Conservation (phyloP, 2,113 vertebrate genomes). For the Gallinago undulata region DNA sequence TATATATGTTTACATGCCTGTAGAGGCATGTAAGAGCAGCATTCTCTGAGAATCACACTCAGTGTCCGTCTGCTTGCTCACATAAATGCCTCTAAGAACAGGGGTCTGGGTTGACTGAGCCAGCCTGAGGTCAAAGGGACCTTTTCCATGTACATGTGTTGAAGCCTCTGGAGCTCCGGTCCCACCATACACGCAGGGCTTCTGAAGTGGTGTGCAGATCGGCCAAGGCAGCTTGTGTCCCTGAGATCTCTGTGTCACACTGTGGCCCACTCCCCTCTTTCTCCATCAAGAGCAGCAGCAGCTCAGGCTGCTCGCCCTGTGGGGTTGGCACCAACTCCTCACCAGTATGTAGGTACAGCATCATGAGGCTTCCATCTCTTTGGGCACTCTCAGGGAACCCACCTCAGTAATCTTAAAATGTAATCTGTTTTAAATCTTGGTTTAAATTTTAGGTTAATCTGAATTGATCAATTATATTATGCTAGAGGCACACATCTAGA, state of each 20-base stretch:
- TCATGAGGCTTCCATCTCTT: fast-evolving
- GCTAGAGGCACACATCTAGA: neutral
- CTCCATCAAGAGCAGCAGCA: neutral
- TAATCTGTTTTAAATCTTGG: neutral
- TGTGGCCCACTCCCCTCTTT: neutral
- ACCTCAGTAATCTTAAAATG: neutral
- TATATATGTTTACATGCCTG: neutral
- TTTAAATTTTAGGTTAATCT: neutral
- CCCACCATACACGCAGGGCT: neutral
- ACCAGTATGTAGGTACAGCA: too few relatives aligned
- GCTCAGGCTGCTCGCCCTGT: neutral
- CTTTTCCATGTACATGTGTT: neutral
- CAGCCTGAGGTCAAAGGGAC: neutral
- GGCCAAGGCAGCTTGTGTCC: neutral
- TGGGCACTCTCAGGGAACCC: neutral
- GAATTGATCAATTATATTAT: neutral
- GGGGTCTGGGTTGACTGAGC: neutral
- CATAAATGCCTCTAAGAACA: neutral
- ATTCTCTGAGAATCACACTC: neutral
- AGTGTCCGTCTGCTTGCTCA: neutral
- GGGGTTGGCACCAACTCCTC: neutral
- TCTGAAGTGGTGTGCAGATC: fast-evolving
- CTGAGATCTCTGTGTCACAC: fast-evolving
- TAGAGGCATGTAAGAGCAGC: neutral
- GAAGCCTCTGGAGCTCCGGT: neutral